phyloP scores from a whole-genome alignment of 2,113 vertebrate genomes.

The Rousettus leschenaultii region DNA sequence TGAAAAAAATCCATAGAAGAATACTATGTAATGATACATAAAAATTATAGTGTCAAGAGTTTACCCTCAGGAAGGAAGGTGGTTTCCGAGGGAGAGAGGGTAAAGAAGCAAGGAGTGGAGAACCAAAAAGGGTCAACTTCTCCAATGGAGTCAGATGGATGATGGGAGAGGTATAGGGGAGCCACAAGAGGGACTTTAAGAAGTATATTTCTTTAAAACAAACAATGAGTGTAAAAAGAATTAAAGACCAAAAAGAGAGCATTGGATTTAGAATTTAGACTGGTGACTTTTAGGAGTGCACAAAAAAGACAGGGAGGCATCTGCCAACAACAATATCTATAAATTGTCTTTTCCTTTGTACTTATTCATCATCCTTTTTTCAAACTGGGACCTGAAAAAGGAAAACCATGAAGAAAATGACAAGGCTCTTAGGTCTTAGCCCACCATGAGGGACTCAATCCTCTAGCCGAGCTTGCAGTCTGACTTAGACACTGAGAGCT shows the following conservation, averaged over 20 bases:
- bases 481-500: background rate
- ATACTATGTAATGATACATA: background rate
- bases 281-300: background rate
- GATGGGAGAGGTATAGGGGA: background rate
- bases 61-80: background rate
- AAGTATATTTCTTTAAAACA: background rate
- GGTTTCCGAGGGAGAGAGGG: background rate
- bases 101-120: background rate
- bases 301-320: background rate
- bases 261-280: background rate
- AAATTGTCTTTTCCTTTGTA: background rate
- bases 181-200: background rate
- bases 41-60: background rate
- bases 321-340: background rate
- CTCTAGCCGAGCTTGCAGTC: background rate
- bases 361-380: slow-evolving; percentile 11
- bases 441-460: background rate
- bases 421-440: background rate
- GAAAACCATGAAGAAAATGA: background rate
- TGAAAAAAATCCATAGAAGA: background rate
- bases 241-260: background rate
- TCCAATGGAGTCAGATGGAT: background rate
- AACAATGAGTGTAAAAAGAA: background rate
- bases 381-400: background rate
- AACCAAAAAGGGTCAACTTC: background rate